A percentile compares a stretch with the other conserved stretches of the same genome.
Conservation (phyloP, 2,797 vertebrate species). For the Enteromius mattozi region DNA sequence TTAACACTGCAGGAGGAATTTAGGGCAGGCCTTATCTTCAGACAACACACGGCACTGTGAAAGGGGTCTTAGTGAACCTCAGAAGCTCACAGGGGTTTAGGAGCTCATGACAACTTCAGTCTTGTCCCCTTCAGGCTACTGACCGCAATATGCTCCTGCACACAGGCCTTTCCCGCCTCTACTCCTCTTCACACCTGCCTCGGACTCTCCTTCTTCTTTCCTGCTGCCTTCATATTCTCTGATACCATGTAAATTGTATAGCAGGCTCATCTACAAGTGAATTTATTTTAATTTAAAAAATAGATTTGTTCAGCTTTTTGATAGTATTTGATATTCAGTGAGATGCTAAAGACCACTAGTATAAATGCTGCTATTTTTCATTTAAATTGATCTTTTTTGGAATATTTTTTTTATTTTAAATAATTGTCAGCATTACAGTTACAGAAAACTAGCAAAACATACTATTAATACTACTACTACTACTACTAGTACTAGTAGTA, state of each 20-base stretch:
- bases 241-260: neutral
- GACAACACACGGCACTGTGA: conserved; percentile 44
- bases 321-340: neutral
- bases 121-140: conserved; percentile 23
- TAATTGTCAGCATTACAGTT: neutral
- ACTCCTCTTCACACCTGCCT: neutral
- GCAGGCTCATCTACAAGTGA: neutral
- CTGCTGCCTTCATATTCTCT: neutral
- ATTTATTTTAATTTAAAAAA: neutral
- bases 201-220: neutral
- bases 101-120: conserved; percentile 46
- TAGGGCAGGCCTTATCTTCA: conserved; percentile 46
- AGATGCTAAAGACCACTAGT: neutral
- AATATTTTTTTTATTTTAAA: neutral
- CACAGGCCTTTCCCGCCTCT: neutral
- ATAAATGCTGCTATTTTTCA: neutral
- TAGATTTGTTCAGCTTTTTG: neutral
- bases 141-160: conserved; percentile 13
- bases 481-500: too few species aligned
- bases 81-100: conserved; percentile 42
- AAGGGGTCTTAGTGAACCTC: conserved; percentile 39
- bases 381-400: too few species aligned
- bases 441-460: neutral
- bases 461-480: neutral
- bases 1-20: conserved; percentile 42